Percentiles rank a stretch among this genome's conserved stretches.
phyloP scores from a whole-genome alignment of 2,113 vertebrate species.

The Tragelaphus scriptus region DNA sequence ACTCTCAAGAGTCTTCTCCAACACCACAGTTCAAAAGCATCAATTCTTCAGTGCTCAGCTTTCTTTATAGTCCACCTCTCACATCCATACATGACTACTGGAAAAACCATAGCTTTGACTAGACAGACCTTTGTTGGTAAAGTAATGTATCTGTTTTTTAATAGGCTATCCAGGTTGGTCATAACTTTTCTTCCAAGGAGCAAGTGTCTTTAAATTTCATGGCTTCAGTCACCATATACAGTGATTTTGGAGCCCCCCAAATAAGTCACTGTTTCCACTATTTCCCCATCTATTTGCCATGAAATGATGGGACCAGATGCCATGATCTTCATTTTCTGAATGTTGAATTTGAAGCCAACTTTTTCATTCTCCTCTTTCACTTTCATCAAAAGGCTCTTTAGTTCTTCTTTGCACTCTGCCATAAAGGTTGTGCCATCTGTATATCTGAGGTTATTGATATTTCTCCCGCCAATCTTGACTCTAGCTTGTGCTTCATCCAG shows the following conservation, averaged over 20 bases:
- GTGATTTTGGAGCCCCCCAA: neutral
- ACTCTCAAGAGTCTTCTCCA: neutral
- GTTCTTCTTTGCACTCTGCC: neutral
- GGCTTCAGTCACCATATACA: neutral
- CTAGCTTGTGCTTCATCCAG: neutral
- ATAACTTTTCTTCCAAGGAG: neutral
- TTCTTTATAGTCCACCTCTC: neutral
- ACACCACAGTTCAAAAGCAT: neutral
- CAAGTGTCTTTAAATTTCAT: neutral
- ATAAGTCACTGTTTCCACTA: neutral
- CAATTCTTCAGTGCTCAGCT: neutral
- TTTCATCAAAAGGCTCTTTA: neutral
- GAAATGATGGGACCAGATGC: neutral
- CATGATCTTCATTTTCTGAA: neutral
- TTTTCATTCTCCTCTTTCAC: neutral
- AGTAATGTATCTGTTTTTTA: neutral
- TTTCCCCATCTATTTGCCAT: neutral
- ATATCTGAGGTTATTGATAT: neutral
- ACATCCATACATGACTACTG: neutral
- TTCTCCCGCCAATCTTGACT: neutral
- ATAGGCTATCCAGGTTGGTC: neutral
- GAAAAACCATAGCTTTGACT: neutral
- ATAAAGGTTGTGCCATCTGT: neutral
- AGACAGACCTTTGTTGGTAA: neutral
- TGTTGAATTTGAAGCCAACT: neutral